Conservation (phyloP, 2,888 invertebrate species). For the Mesoligia furuncula region DNA sequence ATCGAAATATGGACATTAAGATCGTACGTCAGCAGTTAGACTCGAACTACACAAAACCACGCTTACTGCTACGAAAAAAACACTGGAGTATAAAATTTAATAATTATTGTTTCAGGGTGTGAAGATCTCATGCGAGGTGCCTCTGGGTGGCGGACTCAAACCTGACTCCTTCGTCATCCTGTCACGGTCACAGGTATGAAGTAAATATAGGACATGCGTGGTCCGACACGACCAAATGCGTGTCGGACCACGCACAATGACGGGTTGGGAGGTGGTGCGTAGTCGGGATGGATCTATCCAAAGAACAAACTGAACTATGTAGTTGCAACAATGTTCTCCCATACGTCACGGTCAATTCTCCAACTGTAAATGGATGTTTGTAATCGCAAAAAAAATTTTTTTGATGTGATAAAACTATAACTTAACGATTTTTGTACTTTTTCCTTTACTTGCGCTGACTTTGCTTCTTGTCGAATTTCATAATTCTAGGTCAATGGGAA, state of each 20-base stretch:
- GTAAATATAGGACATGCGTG: neutral
- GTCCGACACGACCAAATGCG: neutral
- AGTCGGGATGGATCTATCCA: neutral
- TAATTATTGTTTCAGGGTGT: slow-evolving; percentile 72
- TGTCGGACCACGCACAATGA: neutral
- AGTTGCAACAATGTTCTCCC: neutral
- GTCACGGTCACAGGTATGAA: slow-evolving; percentile 73
- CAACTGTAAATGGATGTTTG: neutral
- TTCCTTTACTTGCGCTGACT: neutral
- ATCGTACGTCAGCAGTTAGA: too few relatives aligned
- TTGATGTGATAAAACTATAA: neutral
- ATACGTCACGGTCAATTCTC: neutral
- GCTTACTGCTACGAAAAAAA: neutral
- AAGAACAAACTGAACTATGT: neutral
- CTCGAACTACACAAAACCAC: neutral
- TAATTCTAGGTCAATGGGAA: neutral
- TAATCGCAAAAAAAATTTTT: neutral
- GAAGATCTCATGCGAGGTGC: slow-evolving; percentile 75
- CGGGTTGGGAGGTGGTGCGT: neutral
- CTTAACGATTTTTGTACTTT: neutral
- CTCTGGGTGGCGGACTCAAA: slow-evolving; percentile 70
- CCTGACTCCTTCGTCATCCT: slow-evolving; percentile 69
- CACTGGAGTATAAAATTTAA: neutral
- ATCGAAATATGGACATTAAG: neutral
- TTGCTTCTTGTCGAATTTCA: too few relatives aligned